These are phyloP conservation scores for Cephus nigrinus DNA, from an alignment of 2,888 invertebrate species.

Conservation along the genomic window DNA sequence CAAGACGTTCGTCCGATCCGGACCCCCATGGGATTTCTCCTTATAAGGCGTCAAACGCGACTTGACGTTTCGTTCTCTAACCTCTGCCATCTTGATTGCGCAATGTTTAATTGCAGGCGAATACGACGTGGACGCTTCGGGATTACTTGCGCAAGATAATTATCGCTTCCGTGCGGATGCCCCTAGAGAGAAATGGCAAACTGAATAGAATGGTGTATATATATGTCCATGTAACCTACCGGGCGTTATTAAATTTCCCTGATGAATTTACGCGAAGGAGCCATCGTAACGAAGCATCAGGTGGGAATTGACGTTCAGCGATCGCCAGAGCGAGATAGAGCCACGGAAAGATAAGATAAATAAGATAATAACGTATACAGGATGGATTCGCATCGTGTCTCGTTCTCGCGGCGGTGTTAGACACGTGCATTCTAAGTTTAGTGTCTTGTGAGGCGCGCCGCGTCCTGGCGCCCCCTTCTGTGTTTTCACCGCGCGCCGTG, in stretches of 20 bases:
- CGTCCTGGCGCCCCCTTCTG: conserved; percentile 28
- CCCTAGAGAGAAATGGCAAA: not conserved
- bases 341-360: not conserved
- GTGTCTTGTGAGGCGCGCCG: conserved; percentile 21
- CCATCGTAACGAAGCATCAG: not conserved
- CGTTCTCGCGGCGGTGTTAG: conserved; percentile 3
- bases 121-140: not conserved
- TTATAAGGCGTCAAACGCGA: not conserved
- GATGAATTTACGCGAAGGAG: not conserved
- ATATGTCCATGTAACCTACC: not conserved
- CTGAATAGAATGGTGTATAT: not conserved
- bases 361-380: conserved; percentile 10
- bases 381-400: conserved; percentile 13
- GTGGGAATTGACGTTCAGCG: not conserved
- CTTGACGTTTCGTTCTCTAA: conserved; percentile 6
- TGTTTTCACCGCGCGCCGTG: conserved; percentile 16
- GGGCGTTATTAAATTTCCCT: not conserved
- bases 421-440: conserved; percentile 17
- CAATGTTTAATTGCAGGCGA: conserved; percentile 1
- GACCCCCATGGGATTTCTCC: not conserved
- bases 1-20: not conserved
- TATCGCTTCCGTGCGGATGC: not conserved
- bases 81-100: not conserved
- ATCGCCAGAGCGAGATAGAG: not conserved
- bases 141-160: not conserved